These are phyloP conservation scores for Catocala fraxini DNA, from an alignment of 2,888 invertebrate genomes.

Conservation along the genomic window DNA sequence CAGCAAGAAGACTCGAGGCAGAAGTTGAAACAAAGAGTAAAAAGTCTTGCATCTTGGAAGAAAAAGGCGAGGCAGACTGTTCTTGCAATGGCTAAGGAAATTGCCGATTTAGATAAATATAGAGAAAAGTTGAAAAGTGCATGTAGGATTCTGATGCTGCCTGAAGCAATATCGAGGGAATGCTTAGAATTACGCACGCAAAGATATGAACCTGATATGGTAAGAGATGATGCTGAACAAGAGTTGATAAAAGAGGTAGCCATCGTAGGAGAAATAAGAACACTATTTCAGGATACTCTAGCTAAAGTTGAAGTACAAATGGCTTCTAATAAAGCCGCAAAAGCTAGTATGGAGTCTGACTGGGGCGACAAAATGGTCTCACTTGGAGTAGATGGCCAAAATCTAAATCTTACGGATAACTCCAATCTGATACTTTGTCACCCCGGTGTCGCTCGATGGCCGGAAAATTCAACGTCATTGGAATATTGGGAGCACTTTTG, in stretches of 20 bases:
- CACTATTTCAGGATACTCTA: constrained; percentile 88
- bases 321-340: constrained; percentile 92
- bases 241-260: constrained; percentile 92
- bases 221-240: constrained; percentile 93
- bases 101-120: constrained; percentile 89
- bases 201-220: constrained; percentile 92
- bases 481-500: constrained; percentile 95
- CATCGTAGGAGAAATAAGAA: constrained; percentile 91
- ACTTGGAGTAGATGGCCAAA: constrained; percentile 90
- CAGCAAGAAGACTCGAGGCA: constrained; percentile 82
- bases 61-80: constrained; percentile 89
- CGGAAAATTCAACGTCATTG: constrained; percentile 90
- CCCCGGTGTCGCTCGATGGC: constrained; percentile 93
- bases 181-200: constrained; percentile 91
- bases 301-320: constrained; percentile 91
- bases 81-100: constrained; percentile 89
- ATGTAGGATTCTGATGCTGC: constrained; percentile 89
- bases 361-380: constrained; percentile 96
- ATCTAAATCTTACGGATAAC: constrained; percentile 89
- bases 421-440: constrained; percentile 91
- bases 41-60: constrained; percentile 89
- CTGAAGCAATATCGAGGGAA: constrained; percentile 91
- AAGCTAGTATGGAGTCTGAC: constrained; percentile 93
- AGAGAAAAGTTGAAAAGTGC: constrained; percentile 90
- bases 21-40: constrained; percentile 63